These are phyloP conservation scores for Tiliacea aurago DNA, from an alignment of 2,888 invertebrate genomes.

Conservation along the genomic window DNA sequence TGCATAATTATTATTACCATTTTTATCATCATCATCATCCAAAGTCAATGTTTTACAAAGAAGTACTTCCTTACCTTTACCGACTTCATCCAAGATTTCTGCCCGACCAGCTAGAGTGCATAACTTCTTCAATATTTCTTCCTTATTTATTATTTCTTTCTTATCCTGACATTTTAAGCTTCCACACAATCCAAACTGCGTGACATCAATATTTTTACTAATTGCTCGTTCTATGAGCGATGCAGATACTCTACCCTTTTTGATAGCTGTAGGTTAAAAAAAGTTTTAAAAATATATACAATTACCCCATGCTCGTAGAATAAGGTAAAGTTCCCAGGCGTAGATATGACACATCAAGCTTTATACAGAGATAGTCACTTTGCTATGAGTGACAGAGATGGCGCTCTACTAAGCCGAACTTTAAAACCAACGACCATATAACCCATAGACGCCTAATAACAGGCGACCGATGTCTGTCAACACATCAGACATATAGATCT, in stretches of 20 bases:
- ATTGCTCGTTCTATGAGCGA: constrained; percentile 38
- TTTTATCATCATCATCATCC: background rate
- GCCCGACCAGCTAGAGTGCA: constrained; percentile 2
- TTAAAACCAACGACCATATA: too few species aligned
- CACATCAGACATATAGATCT: too few species aligned
- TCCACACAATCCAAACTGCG: background rate
- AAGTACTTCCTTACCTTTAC: constrained; percentile 21
- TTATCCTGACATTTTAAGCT: background rate
- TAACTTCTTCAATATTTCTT: constrained; percentile 14
- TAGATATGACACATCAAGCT: background rate
- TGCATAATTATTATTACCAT: background rate
- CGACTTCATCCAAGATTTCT: constrained; percentile 26
- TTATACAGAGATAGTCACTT: background rate
- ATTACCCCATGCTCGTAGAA: background rate
- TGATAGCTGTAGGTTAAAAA: constrained; percentile 38
- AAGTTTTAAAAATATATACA: background rate
- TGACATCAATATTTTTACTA: constrained; percentile 11
- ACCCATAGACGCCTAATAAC: too few species aligned
- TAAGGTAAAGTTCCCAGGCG: background rate
- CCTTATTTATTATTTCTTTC: background rate
- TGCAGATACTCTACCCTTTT: constrained; percentile 34
- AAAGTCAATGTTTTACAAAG: background rate
- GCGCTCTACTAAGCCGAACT: background rate
- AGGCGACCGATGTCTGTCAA: too few species aligned
- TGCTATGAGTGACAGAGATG: background rate